phyloP scores from a whole-genome alignment of 2,797 vertebrate genomes.

The Bradypodion pumilum region DNA sequence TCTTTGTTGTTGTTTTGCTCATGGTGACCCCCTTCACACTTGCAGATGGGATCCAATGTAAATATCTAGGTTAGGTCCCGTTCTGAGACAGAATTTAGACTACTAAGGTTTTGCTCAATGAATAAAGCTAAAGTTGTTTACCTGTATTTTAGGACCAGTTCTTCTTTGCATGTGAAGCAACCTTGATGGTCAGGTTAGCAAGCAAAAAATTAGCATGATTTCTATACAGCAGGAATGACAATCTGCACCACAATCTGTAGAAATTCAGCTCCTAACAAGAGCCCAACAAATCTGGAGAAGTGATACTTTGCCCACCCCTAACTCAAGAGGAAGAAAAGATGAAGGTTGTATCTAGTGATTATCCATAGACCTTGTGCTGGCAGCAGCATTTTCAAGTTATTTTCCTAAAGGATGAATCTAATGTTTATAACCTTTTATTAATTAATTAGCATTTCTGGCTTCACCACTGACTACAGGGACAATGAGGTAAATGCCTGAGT shows the following conservation, averaged over 20 bases:
- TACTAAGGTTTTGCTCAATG: neutral
- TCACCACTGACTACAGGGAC: neutral
- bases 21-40: too few relatives aligned
- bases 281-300: neutral
- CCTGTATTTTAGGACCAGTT: neutral
- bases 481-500: conserved; percentile 9
- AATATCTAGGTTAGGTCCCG: too few relatives aligned
- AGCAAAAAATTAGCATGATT: neutral
- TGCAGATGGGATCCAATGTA: too few relatives aligned
- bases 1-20: too few relatives aligned
- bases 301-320: too few relatives aligned
- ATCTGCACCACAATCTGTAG: neutral
- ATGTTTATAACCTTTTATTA: conserved; percentile 3
- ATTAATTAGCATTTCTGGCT: conserved; percentile 21
- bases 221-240: neutral
- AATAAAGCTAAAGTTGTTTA: neutral
- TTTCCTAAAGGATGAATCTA: neutral
- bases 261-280: neutral
- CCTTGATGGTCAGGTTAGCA: neutral
- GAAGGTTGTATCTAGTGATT: neutral
- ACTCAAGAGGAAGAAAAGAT: neutral
- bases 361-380: neutral
- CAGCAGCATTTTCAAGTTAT: neutral
- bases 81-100: too few relatives aligned
- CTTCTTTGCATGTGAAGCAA: neutral